These are phyloP conservation scores for Bradypodion pumilum DNA, from an alignment of 2,797 vertebrate species.

Conservation along the genomic window DNA sequence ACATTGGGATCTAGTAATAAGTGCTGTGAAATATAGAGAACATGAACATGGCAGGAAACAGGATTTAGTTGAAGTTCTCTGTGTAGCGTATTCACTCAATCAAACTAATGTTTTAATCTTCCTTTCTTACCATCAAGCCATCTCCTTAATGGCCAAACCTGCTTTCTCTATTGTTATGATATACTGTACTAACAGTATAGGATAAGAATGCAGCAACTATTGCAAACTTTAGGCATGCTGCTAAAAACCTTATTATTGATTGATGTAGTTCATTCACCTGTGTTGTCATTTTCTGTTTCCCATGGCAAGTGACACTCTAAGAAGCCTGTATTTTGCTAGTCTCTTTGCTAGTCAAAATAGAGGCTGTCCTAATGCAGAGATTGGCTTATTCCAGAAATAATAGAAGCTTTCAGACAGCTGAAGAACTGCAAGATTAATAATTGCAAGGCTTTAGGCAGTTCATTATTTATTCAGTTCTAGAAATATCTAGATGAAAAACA, in stretches of 20 bases:
- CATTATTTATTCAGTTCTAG: conserved; percentile 52
- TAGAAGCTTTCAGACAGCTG: not conserved
- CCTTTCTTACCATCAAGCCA: conserved; percentile 27
- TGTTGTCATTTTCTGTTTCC: not conserved
- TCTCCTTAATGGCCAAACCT: not conserved
- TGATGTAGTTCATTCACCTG: not conserved
- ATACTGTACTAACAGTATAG: not conserved
- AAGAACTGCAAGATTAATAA: conserved; percentile 6
- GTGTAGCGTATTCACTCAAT: conserved; percentile 11
- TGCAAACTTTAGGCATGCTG: conserved; percentile 1
- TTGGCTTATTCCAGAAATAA: not conserved
- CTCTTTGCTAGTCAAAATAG: not conserved
- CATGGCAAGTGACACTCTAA: not conserved
- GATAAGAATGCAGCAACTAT: not conserved
- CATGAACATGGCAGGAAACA: not conserved
- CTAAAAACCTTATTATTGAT: conserved; percentile 1
- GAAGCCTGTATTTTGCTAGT: not conserved
- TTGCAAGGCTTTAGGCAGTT: conserved; percentile 35
- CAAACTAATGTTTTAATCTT: not conserved
- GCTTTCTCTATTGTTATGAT: not conserved
- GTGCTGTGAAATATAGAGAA: not conserved
- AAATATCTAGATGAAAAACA: conserved; percentile 50
- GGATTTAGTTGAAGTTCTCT: conserved; percentile 8
- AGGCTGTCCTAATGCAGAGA: not conserved
- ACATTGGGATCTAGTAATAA: not conserved